Conservation (phyloP, 2,888 invertebrate genomes). For the Yponomeuta cagnagella region DNA sequence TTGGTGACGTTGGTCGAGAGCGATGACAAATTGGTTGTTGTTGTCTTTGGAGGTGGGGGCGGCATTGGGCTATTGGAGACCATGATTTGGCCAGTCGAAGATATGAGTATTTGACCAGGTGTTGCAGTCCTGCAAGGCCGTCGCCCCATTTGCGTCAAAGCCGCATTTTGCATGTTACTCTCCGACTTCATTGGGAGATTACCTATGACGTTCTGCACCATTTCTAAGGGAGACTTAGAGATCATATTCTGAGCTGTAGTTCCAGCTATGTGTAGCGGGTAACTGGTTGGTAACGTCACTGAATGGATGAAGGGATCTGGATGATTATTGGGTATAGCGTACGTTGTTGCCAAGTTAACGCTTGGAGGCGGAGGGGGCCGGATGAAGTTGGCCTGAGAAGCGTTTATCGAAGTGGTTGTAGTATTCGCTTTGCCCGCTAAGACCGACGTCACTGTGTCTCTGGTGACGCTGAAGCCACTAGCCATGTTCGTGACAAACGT, state of each 20-base stretch:
- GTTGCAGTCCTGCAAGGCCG: slow-evolving; percentile 41
- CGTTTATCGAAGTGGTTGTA: slow-evolving; percentile 84
- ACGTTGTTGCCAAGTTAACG: slow-evolving; percentile 58
- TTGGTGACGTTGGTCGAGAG: slow-evolving; percentile 79
- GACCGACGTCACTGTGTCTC: slow-evolving; percentile 89
- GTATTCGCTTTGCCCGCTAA: slow-evolving; percentile 85
- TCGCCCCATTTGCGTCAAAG: slow-evolving; percentile 39
- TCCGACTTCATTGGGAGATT: slow-evolving; percentile 74
- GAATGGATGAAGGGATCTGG: slow-evolving; percentile 68
- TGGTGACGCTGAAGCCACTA: slow-evolving; percentile 84
- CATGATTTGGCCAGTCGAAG: slow-evolving; percentile 84
- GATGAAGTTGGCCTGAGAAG: slow-evolving; percentile 67
- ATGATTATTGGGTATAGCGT: slow-evolving; percentile 65
- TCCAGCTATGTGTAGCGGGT: slow-evolving; percentile 63
- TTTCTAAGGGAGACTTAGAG: slow-evolving; percentile 80
- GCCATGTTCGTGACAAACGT: slow-evolving; percentile 73
- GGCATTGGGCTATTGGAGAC: slow-evolving; percentile 81
- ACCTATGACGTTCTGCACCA: slow-evolving; percentile 86
- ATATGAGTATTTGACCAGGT: slow-evolving; percentile 84
- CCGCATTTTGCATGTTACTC: slow-evolving; percentile 57
- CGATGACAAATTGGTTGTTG: slow-evolving; percentile 76
- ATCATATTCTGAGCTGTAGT: slow-evolving; percentile 71
- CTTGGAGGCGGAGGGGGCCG: slow-evolving; percentile 62
- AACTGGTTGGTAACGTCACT: slow-evolving; percentile 64
- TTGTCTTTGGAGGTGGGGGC: slow-evolving; percentile 77